These are phyloP conservation scores for Ichneumoninae sp. DNA, from an alignment of 2,888 invertebrate genomes.

Conservation along the genomic window DNA sequence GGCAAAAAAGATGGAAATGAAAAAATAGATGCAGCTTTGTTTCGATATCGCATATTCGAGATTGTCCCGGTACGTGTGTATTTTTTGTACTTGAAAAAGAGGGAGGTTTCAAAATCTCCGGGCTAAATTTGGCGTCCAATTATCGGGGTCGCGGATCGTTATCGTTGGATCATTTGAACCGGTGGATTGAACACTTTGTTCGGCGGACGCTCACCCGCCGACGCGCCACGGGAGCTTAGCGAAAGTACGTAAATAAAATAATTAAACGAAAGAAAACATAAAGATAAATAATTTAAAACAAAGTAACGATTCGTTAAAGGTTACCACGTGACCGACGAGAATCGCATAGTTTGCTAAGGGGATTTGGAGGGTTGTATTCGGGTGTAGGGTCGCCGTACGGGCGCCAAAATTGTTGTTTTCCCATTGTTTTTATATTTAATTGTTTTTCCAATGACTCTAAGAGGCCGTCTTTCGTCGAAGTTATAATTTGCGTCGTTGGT, in stretches of 20 bases:
- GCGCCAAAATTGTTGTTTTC: background rate
- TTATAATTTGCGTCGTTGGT: background rate
- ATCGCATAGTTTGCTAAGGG: conserved; percentile 25
- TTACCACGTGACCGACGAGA: conserved; percentile 30
- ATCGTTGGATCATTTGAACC: background rate
- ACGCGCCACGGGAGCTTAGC: conserved; percentile 49
- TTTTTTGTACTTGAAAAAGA: background rate
- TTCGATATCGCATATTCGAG: background rate
- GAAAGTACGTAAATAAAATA: conserved; percentile 58
- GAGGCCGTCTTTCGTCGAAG: background rate
- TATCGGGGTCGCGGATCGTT: background rate
- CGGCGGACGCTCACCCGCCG: conserved; percentile 46
- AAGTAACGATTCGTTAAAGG: conserved; percentile 37
- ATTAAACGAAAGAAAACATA: conserved; percentile 9
- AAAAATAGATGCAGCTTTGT: background rate
- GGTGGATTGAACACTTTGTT: background rate
- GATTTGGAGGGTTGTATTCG: conserved; percentile 14
- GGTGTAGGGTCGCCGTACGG: conserved; percentile 12
- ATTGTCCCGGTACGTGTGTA: background rate
- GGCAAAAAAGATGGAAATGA: background rate
- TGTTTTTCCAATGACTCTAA: background rate
- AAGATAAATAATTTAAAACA: conserved; percentile 18
- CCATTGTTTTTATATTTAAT: background rate
- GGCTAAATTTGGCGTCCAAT: conserved; percentile 5
- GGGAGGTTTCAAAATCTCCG: background rate